phyloP scores from a whole-genome alignment of 37 sponge, comb jelly and placozoan genomes.

The Aplysina aerophoba region DNA sequence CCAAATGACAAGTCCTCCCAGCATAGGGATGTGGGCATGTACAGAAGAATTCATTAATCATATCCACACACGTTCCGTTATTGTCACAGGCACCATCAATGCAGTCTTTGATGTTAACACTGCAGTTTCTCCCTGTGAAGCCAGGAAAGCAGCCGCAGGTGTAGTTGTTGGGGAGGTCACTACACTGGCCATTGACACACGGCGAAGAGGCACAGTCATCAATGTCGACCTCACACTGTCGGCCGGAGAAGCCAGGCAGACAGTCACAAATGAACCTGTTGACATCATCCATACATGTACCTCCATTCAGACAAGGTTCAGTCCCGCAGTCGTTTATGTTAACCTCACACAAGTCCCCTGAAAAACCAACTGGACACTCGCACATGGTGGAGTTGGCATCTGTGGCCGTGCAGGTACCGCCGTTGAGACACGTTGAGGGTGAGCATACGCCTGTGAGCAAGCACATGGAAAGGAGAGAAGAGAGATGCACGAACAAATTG shows the following conservation, averaged over 20 bases:
- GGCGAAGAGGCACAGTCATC: slow-evolving; percentile 59
- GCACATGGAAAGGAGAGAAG: no score
- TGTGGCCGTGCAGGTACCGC: slow-evolving; percentile 4
- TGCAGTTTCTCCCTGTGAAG: slow-evolving; percentile 56
- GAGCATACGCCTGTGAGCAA: not conserved
- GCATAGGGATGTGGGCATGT: slow-evolving; percentile 42
- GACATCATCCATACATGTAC: slow-evolving; percentile 45
- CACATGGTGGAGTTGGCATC: slow-evolving; percentile 45
- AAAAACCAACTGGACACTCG: slow-evolving; percentile 54
- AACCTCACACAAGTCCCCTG: slow-evolving; percentile 64
- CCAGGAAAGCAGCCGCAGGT: slow-evolving; percentile 56
- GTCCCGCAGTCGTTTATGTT: slow-evolving; percentile 60
- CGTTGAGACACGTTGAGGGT: slow-evolving; percentile 33
- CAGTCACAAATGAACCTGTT: slow-evolving; percentile 60
- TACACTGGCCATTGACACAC: slow-evolving; percentile 63
- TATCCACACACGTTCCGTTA: slow-evolving; percentile 63
- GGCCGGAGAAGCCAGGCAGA: slow-evolving; percentile 54
- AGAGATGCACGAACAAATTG: no score
- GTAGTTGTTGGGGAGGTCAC: slow-evolving; percentile 37
- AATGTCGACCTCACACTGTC: slow-evolving; percentile 51
- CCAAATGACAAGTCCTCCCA: slow-evolving; percentile 42
- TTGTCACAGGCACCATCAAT: slow-evolving; percentile 45
- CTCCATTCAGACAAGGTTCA: slow-evolving; percentile 60
- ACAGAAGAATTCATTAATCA: slow-evolving; percentile 42
- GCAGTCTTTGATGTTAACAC: slow-evolving; percentile 68